These are phyloP conservation scores for Cyanoramphus novaezelandiae DNA, from an alignment of 2,113 vertebrate species.

Conservation along the genomic window DNA sequence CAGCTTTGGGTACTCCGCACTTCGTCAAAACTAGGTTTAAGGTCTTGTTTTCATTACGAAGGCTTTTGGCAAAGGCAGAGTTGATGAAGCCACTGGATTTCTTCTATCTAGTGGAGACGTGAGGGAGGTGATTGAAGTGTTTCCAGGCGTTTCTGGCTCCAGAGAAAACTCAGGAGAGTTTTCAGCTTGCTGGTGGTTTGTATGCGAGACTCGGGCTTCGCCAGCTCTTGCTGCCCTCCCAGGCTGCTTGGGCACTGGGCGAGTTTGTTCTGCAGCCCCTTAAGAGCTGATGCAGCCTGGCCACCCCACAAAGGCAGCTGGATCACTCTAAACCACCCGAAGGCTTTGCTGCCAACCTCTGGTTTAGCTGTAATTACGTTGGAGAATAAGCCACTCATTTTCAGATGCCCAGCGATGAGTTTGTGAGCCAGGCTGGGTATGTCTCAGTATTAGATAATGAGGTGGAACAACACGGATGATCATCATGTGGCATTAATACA, in stretches of 20 bases:
- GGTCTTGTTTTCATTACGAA: neutral
- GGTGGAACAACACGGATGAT: neutral
- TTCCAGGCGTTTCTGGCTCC: conserved; percentile 43
- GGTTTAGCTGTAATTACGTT: neutral
- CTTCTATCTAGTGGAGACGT: neutral
- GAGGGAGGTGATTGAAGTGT: conserved; percentile 35
- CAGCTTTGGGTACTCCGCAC: neutral
- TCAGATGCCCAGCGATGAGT: accelerated
- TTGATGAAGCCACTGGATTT: conserved; percentile 30
- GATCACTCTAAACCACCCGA: neutral
- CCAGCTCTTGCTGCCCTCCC: neutral
- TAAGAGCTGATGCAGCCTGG: neutral
- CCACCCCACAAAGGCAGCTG: neutral
- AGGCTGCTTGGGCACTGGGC: neutral
- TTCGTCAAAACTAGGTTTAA: neutral
- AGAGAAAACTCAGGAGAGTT: neutral
- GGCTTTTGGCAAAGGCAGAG: neutral
- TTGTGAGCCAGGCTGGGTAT: neutral
- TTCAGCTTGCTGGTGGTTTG: neutral
- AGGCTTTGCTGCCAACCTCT: neutral
- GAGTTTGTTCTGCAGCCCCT: neutral
- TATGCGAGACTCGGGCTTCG: neutral
- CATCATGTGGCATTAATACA: neutral
- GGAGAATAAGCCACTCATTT: neutral
- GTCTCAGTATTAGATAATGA: neutral